Conservation (phyloP, 2,113 vertebrate genomes). For the Platanista minor region DNA sequence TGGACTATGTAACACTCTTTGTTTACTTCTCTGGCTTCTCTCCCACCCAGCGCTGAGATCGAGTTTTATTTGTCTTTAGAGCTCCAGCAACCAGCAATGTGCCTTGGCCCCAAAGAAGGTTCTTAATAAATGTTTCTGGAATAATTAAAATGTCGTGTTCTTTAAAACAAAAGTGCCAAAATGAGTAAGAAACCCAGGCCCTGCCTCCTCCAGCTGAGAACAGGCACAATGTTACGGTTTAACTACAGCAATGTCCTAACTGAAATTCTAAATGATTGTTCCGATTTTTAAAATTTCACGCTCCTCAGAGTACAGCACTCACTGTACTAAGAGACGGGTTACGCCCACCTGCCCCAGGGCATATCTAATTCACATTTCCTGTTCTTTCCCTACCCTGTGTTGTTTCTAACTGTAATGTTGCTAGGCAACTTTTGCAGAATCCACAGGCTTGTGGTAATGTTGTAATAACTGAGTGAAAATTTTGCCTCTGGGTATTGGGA, state of each 20-base stretch:
- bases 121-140: slow-evolving; percentile 22
- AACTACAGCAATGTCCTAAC: slow-evolving; percentile 38
- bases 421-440: slow-evolving; percentile 63
- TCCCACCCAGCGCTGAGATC: background rate
- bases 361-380: slow-evolving; percentile 44
- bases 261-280: slow-evolving; percentile 49
- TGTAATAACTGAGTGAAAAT: slow-evolving; percentile 54
- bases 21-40: background rate
- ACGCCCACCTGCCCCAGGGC: slow-evolving; percentile 30
- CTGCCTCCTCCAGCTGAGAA: background rate
- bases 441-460: slow-evolving; percentile 39
- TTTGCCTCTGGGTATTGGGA: background rate
- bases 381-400: slow-evolving; percentile 1
- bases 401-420: slow-evolving; percentile 55
- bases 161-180: background rate
- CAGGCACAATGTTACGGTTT: background rate
- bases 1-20: background rate
- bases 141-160: slow-evolving; percentile 16
- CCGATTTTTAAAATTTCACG: slow-evolving; percentile 46
- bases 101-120: background rate
- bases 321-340: background rate
- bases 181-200: slow-evolving; percentile 1
- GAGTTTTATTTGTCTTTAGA: slow-evolving; percentile 19
- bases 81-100: background rate
- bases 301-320: background rate